Evolutionary conservation across 2,797 vertebrate species (phyloP).

Genomic region (Myripristis jacobus): DNA sequence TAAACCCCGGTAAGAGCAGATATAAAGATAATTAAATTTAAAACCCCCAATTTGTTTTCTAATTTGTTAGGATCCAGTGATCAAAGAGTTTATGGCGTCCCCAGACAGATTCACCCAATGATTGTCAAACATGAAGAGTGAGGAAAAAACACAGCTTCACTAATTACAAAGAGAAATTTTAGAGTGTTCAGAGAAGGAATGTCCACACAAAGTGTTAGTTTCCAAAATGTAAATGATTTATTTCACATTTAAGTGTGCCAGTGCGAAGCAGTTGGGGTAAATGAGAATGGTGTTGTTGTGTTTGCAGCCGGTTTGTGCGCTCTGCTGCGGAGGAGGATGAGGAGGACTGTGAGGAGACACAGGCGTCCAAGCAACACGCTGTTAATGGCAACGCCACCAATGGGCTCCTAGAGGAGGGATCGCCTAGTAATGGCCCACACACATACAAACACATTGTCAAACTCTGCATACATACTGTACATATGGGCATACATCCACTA

Average conservation of each 20-base stretch:
- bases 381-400: constrained; percentile 96
- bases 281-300: constrained; percentile 1
- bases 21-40: not conserved
- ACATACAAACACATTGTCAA: not conserved
- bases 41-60: not conserved
- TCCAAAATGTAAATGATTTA: not conserved
- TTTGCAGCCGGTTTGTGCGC: constrained; percentile 91
- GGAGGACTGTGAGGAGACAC: constrained; percentile 90
- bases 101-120: not conserved
- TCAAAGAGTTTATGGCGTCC: not conserved
- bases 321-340: constrained; percentile 86
- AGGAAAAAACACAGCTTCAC: not conserved
- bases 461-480: not conserved
- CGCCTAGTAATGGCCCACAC: constrained; percentile 87
- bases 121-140: too few relatives aligned
- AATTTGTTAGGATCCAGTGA: not conserved
- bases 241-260: not conserved
- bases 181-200: not conserved
- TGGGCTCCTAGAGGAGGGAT: constrained; percentile 95
- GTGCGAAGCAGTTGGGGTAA: not conserved
- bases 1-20: not conserved
- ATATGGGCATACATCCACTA: too few relatives aligned
- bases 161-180: not conserved
- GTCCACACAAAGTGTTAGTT: not conserved
- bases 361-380: constrained; percentile 89